Conservation (phyloP, 2,113 vertebrate species). For the Notechis scutatus region DNA sequence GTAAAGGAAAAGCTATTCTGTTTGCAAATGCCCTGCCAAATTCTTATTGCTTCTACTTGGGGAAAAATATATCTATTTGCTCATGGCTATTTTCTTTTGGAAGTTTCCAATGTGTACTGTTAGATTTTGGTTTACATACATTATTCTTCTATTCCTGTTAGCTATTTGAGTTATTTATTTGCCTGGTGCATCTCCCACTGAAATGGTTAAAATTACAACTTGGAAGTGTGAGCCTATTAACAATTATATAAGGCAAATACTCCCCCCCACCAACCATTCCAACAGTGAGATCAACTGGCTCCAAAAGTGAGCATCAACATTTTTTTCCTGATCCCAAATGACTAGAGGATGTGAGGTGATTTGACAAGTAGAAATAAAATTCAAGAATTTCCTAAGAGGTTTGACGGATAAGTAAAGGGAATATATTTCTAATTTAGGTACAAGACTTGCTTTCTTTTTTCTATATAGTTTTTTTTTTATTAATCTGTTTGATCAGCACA, state of each 20-base stretch:
- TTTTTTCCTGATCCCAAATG: constrained; percentile 42
- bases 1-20: constrained; percentile 29
- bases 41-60: constrained; percentile 24
- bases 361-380: constrained; percentile 55
- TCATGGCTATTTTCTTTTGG: constrained; percentile 42
- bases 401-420: constrained; percentile 50
- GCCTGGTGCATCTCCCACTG: constrained; percentile 30
- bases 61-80: constrained; percentile 23
- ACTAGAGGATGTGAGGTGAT: constrained; percentile 23
- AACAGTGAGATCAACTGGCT: constrained; percentile 41
- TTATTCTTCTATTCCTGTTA: constrained; percentile 4
- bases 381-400: constrained; percentile 44
- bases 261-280: constrained; percentile 42
- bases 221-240: constrained; percentile 54
- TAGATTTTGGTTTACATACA: neutral
- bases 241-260: constrained; percentile 49
- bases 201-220: constrained; percentile 43
- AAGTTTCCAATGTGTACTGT: neutral
- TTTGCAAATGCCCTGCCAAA: constrained; percentile 40
- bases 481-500: constrained; percentile 43
- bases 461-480: constrained; percentile 44
- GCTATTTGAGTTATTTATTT: constrained; percentile 28
- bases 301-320: constrained; percentile 46
- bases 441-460: constrained; percentile 53
- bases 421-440: constrained; percentile 58